phyloP scores from a whole-genome alignment of 2,888 invertebrate genomes.

The Platynereis dumerilii region DNA sequence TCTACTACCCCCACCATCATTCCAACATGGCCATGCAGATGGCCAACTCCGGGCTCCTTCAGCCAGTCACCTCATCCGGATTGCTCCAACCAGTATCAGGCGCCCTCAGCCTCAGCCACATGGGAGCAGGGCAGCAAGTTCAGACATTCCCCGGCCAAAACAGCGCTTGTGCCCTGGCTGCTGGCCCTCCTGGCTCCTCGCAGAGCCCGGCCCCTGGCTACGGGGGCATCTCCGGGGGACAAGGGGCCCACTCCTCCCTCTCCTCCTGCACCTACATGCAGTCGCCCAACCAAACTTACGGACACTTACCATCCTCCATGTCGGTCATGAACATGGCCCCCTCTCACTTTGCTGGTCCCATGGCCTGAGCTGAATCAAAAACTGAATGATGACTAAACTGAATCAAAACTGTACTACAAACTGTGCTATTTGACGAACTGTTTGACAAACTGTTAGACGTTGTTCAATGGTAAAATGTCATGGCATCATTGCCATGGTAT shows the following conservation, averaged over 20 bases:
- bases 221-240: not conserved
- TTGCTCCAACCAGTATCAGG: conserved; percentile 3
- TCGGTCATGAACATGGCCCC: conserved; percentile 58
- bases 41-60: conserved; percentile 18
- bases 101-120: not conserved
- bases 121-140: conserved; percentile 6
- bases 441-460: too few species aligned
- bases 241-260: conserved; percentile 41
- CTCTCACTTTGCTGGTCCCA: conserved; percentile 49
- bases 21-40: conserved; percentile 25
- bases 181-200: not conserved
- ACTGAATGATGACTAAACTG: too few species aligned
- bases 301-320: conserved; percentile 49
- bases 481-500: too few species aligned
- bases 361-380: too few species aligned
- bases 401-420: too few species aligned
- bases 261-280: conserved; percentile 60
- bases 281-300: conserved; percentile 48
- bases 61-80: conserved; percentile 7
- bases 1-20: conserved; percentile 24
- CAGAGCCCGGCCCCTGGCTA: conserved; percentile 4
- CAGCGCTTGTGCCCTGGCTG: conserved; percentile 23
- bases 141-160: conserved; percentile 20
- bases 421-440: too few species aligned
- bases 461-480: too few species aligned